These are phyloP conservation scores for Notodonta dromedarius DNA, from an alignment of 2,888 invertebrate species.

Conservation along the genomic window DNA sequence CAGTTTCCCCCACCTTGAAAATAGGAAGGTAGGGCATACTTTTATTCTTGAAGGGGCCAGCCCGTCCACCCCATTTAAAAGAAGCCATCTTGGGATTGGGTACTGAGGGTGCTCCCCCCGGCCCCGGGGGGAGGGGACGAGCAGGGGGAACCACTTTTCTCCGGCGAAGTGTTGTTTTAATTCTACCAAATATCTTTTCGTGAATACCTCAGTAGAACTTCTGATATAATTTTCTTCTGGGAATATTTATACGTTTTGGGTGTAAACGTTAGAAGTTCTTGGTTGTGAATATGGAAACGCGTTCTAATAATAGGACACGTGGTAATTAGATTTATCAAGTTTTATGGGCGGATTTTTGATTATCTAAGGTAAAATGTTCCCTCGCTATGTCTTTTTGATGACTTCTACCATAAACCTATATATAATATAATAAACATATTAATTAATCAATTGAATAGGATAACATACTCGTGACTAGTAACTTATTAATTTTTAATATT, in stretches of 20 bases:
- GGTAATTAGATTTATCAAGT: conserved; percentile 40
- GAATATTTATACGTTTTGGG: conserved; percentile 77
- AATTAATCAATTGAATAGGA: too few species aligned
- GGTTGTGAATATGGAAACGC: conserved; percentile 32
- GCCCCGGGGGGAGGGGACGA: conserved; percentile 47
- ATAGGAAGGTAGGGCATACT: conserved; percentile 74
- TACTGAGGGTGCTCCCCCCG: conserved; percentile 53
- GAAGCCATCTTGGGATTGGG: conserved; percentile 82
- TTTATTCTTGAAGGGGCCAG: conserved; percentile 80
- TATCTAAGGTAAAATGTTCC: too few species aligned
- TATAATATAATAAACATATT: too few species aligned
- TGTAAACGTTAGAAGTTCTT: conserved; percentile 56
- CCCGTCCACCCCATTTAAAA: conserved; percentile 82
- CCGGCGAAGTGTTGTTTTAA: conserved; percentile 82
- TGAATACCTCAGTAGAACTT: conserved; percentile 80
- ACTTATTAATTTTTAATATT: too few species aligned
- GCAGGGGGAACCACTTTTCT: conserved; percentile 76
- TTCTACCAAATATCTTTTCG: conserved; percentile 83
- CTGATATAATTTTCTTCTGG: conserved; percentile 78
- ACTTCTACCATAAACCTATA: too few species aligned
- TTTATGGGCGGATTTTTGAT: conserved; percentile 15
- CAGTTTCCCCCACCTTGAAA: conserved; percentile 64
- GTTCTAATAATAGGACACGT: conserved; percentile 40
- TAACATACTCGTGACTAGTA: too few species aligned
- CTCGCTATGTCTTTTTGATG: too few species aligned